Percentiles rank a stretch among this genome's conserved stretches.
phyloP scores from a whole-genome alignment of 1,140 invertebrate species.

The Ceratina calcarata region DNA sequence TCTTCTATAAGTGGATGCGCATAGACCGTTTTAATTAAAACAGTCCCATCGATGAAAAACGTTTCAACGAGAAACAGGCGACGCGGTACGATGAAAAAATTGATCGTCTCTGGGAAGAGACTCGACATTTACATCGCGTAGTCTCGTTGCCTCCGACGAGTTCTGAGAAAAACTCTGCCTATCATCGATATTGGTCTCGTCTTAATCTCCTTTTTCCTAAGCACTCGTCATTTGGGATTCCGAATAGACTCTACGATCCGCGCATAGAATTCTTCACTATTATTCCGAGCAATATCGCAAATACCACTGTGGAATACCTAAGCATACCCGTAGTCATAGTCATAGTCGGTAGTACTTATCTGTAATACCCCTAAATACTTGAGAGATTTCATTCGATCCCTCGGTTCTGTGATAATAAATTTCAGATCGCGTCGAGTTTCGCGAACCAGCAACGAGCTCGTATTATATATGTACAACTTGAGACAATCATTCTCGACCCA shows the following conservation, averaged over 20 bases:
- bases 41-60: slow-evolving; percentile 28
- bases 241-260: slow-evolving; percentile 39
- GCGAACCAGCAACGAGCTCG: no score
- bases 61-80: no score
- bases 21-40: slow-evolving; percentile 68
- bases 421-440: no score
- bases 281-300: slow-evolving; percentile 56
- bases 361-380: slow-evolving; percentile 47
- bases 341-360: slow-evolving; percentile 58
- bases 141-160: no score
- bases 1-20: slow-evolving; percentile 56
- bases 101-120: no score
- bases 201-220: not conserved
- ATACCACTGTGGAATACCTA: slow-evolving; percentile 53
- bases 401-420: no score
- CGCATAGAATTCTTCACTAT: slow-evolving; percentile 49
- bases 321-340: slow-evolving; percentile 38
- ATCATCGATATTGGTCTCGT: not conserved
- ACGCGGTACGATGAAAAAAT: no score
- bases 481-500: no score
- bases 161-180: no score
- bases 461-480: no score
- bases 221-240: slow-evolving; percentile 47
- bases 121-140: no score
- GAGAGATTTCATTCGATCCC: slow-evolving; percentile 32